phyloP scores from a whole-genome alignment of 2,113 vertebrate genomes.

The Ptyas mucosa region DNA sequence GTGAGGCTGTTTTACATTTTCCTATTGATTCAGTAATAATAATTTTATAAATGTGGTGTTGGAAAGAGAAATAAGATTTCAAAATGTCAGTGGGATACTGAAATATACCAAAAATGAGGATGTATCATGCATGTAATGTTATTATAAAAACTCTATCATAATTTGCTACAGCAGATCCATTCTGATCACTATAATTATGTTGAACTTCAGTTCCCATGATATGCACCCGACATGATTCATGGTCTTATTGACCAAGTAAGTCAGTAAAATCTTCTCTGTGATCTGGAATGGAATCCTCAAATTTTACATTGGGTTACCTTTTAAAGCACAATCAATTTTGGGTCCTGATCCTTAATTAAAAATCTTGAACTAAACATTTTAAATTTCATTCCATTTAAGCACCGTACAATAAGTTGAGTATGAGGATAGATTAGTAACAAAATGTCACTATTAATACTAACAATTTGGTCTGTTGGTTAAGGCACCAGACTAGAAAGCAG shows the following conservation, averaged over 20 bases:
- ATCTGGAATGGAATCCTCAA: neutral
- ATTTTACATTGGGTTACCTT: neutral
- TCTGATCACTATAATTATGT: neutral
- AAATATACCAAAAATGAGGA: neutral
- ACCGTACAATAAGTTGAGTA: neutral
- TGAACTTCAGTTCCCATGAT: neutral
- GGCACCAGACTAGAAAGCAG: neutral
- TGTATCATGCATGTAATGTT: neutral
- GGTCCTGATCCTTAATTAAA: neutral
- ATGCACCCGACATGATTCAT: neutral
- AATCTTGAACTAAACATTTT: neutral
- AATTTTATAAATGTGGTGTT: neutral
- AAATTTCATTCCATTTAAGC: neutral
- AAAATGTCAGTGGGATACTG: neutral
- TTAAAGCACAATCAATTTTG: neutral
- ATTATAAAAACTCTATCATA: neutral
- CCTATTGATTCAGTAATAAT: neutral
- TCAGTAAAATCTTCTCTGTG: neutral
- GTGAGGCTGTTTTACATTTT: neutral
- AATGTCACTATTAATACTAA: neutral
- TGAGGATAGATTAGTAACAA: neutral
- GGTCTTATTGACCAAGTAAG: neutral
- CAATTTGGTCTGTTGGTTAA: neutral
- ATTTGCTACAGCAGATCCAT: neutral
- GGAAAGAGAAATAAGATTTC: neutral